Percentiles rank a stretch among this genome's conserved stretches.
Evolutionary conservation across 2,888 invertebrate genomes (phyloP).

Genomic region (Malacosoma neustria): DNA sequence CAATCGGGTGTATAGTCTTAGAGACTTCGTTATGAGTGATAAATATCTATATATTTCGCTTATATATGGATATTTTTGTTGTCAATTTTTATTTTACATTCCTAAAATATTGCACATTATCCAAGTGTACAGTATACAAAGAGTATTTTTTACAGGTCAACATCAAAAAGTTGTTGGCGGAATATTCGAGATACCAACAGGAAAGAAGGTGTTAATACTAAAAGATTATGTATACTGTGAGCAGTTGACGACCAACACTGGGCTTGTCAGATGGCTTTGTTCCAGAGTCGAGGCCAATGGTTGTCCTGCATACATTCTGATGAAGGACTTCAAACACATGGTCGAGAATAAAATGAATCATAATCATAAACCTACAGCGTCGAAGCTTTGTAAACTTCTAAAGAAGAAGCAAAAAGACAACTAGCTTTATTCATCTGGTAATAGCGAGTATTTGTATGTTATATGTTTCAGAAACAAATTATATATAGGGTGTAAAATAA

Average conservation of each 20-base stretch:
- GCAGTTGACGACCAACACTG: neutral
- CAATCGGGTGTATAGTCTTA: no score
- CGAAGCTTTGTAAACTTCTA: constrained; percentile 1
- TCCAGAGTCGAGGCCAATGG: neutral
- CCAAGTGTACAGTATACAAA: no score
- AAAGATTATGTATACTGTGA: constrained; percentile 3
- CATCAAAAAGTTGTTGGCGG: constrained; percentile 3
- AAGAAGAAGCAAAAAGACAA: no score
- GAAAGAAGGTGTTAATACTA: constrained; percentile 3
- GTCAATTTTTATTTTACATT: no score
- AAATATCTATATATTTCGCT: no score
- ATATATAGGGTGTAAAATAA: no score
- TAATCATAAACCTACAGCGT: constrained; percentile 2
- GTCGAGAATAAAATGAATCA: constrained; percentile 1
- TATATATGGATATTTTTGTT: no score
- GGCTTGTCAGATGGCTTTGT: constrained; percentile 3
- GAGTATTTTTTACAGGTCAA: neutral
- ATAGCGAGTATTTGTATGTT: no score
- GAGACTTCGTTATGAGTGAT: no score
- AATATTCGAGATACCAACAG: constrained; percentile 5
- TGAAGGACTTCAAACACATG: constrained; percentile 2
- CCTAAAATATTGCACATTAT: no score
- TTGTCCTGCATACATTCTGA: constrained; percentile 2
- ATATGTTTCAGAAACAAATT: no score
- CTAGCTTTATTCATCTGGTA: no score